These are phyloP conservation scores for Drosophila pseudoobscura DNA, from an alignment of 1,140 invertebrate genomes.

Conservation along the genomic window DNA sequence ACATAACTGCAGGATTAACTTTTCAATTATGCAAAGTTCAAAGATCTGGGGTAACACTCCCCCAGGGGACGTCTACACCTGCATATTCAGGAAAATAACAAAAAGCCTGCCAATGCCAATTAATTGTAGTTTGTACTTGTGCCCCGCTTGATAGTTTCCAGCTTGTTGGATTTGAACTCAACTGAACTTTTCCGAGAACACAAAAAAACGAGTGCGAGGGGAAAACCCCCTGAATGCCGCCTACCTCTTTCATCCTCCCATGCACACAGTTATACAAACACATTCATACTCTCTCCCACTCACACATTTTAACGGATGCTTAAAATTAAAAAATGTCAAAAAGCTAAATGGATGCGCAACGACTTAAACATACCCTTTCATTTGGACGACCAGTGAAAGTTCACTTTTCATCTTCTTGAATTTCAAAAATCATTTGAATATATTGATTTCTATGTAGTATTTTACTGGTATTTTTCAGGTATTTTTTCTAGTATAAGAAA, in stretches of 20 bases:
- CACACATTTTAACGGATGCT: constrained; percentile 61
- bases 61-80: constrained; percentile 32
- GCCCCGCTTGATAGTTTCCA: constrained; percentile 71
- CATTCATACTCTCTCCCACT: constrained; percentile 20
- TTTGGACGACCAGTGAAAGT: no score
- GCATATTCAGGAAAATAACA: constrained; percentile 15
- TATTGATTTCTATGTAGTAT: neutral
- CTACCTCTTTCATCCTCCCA: neutral
- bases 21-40: neutral
- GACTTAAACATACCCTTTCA: no score
- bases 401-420: no score
- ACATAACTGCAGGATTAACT: neutral
- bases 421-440: constrained; percentile 2
- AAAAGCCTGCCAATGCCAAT: constrained; percentile 62
- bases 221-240: constrained; percentile 6
- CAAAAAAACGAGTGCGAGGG: constrained; percentile 45
- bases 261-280: constrained; percentile 2
- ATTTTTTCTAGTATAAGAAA: no score
- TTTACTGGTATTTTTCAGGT: neutral
- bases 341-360: no score
- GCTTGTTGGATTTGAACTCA: constrained; percentile 78
- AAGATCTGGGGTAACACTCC: constrained; percentile 10
- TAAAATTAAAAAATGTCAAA: constrained; percentile 52
- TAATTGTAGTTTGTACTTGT: constrained; percentile 51
- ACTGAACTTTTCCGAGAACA: constrained; percentile 72